Conservation (phyloP, 2,888 invertebrate genomes). For the Torymus auratus region DNA sequence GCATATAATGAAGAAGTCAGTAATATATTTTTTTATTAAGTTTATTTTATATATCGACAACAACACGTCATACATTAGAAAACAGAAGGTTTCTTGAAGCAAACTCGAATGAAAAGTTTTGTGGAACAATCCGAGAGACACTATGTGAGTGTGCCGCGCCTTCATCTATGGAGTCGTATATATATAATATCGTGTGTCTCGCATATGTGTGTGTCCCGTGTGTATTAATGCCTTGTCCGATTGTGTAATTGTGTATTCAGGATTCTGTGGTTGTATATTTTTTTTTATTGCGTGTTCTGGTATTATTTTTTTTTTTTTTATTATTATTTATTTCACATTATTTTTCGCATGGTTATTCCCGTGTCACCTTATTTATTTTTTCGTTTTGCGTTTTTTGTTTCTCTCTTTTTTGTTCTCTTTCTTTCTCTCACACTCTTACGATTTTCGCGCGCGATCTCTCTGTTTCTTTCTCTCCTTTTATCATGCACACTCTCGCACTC, state of each 20-base stretch:
- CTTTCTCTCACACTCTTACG: slow-evolving; percentile 47
- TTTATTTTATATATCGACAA: slow-evolving; percentile 78
- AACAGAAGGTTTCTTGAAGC: slow-evolving; percentile 78
- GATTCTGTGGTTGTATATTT: slow-evolving; percentile 59
- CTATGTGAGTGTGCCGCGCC: slow-evolving; percentile 77
- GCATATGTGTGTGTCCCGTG: slow-evolving; percentile 68
- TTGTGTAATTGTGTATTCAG: slow-evolving; percentile 59
- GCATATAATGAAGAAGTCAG: slow-evolving; percentile 22
- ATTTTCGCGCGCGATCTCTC: slow-evolving; percentile 49
- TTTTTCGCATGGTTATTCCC: slow-evolving; percentile 69
- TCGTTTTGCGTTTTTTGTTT: slow-evolving; percentile 57
- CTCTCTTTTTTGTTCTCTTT: slow-evolving; percentile 53
- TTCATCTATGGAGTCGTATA: slow-evolving; percentile 77
- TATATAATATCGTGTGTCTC: slow-evolving; percentile 75
- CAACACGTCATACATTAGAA: slow-evolving; percentile 78
- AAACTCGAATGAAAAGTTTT: slow-evolving; percentile 77
- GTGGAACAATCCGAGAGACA: slow-evolving; percentile 77
- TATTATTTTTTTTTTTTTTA: slow-evolving; percentile 39
- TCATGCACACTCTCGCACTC: slow-evolving; percentile 53
- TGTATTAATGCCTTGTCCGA: slow-evolving; percentile 63
- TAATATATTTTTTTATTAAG: slow-evolving; percentile 76
- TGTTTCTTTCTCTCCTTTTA: slow-evolving; percentile 50
- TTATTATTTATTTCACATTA: slow-evolving; percentile 62
- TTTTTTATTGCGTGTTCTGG: slow-evolving; percentile 61
- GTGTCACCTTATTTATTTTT: slow-evolving; percentile 63